A percentile compares a stretch with the other conserved stretches of the same genome.
phyloP scores from a whole-genome alignment of 2,113 vertebrate genomes.

The Fregata magnificens region DNA sequence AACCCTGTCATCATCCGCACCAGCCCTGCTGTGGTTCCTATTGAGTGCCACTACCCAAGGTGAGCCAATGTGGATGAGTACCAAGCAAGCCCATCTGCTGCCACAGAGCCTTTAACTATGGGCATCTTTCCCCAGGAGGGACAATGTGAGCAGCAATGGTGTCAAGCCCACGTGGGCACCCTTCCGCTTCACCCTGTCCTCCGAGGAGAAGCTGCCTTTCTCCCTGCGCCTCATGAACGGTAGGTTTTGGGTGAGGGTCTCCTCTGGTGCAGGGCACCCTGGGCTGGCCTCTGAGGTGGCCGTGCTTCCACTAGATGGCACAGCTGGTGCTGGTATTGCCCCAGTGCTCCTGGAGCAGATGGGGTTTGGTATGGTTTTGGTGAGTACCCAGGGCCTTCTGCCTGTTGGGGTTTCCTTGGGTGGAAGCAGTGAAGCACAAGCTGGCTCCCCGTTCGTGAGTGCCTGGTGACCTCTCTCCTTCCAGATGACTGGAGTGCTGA shows the following conservation, averaged over 20 bases:
- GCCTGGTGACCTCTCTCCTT: neutral
- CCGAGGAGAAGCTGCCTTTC: neutral
- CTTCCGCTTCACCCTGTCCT: neutral
- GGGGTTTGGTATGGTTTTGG: neutral
- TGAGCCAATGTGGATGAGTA: neutral
- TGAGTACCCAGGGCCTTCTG: neutral
- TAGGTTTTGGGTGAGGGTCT: neutral
- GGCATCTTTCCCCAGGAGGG: neutral
- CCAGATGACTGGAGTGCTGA: slow-evolving; percentile 17
- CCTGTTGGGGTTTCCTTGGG: neutral
- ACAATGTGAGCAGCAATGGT: slow-evolving; percentile 1
- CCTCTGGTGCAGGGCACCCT: too few species aligned
- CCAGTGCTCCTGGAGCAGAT: neutral
- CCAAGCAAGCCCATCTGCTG: neutral
- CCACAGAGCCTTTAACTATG: rapidly evolving
- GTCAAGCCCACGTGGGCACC: slow-evolving; percentile 8
- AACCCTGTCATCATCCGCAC: slow-evolving; percentile 46
- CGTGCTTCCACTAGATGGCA: neutral
- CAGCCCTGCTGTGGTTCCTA: slow-evolving; percentile 10
- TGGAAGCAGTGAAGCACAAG: neutral
- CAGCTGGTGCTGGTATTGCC: neutral
- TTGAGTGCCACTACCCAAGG: slow-evolving; percentile 60
- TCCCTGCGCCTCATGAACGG: slow-evolving; percentile 13
- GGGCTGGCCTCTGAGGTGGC: neutral
- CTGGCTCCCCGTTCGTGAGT: neutral